phyloP scores from a whole-genome alignment of 2,888 invertebrate genomes.

The Drosophila fungiperda region DNA sequence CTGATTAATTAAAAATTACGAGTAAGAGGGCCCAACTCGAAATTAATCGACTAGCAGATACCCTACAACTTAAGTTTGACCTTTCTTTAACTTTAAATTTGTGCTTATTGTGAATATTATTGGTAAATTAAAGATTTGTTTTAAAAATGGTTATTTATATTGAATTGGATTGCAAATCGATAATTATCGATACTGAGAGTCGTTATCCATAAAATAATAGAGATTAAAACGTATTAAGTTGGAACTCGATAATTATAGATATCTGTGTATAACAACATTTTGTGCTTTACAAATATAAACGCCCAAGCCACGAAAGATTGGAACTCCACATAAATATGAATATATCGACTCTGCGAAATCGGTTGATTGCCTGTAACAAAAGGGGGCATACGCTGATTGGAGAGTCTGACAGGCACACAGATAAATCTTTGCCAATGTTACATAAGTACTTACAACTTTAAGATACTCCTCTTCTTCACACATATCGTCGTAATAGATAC shows the following conservation, averaged over 20 bases:
- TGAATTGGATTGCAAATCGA: neutral
- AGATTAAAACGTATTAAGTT: neutral
- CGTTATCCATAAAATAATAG: neutral
- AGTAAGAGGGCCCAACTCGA: conserved; percentile 38
- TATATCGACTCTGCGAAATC: neutral
- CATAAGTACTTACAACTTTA: neutral
- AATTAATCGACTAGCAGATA: neutral
- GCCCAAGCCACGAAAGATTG: neutral
- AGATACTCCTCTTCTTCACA: conserved; percentile 6
- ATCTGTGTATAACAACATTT: neutral
- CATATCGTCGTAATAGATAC: neutral
- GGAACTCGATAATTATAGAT: neutral
- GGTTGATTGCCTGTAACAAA: neutral
- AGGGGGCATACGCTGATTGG: neutral
- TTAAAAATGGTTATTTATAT: neutral
- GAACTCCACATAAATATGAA: neutral
- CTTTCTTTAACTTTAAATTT: neutral
- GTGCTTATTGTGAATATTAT: neutral
- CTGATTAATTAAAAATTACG: conserved; percentile 80
- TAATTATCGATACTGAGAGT: neutral
- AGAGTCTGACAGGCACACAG: neutral
- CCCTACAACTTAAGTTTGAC: neutral
- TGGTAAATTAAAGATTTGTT: neutral
- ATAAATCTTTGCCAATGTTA: neutral
- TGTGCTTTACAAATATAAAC: neutral